Evolutionary conservation across 2,113 vertebrate species (phyloP).

Genomic region (Laterallus jamaicensis): DNA sequence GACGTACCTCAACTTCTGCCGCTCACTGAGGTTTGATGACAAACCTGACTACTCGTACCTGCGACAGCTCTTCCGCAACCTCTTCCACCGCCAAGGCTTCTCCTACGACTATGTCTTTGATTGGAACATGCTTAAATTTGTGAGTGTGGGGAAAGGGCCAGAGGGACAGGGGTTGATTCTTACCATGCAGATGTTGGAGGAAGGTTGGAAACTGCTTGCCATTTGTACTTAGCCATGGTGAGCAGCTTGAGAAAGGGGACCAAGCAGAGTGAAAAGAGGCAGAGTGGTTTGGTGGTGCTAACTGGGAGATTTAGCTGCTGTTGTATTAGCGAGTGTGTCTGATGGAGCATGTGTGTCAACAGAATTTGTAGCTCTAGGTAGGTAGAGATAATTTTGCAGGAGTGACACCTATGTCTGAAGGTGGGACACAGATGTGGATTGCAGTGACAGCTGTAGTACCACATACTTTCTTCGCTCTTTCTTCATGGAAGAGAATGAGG

Average conservation of each 20-base stretch:
- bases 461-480: neutral
- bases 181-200: neutral
- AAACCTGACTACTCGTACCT: conserved; percentile 97
- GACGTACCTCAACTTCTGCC: conserved; percentile 98
- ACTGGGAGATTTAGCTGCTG: neutral
- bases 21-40: conserved; percentile 96
- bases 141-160: conserved; percentile 73
- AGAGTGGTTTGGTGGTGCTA: neutral
- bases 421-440: neutral
- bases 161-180: neutral
- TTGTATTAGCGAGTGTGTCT: neutral
- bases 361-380: neutral
- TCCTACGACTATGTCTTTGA: conserved; percentile 97
- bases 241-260: neutral
- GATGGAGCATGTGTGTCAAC: neutral
- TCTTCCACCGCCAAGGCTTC: conserved; percentile 97
- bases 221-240: neutral
- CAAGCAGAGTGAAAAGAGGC: neutral
- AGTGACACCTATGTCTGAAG: neutral
- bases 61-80: conserved; percentile 95
- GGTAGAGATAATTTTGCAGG: neutral
- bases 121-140: conserved; percentile 99
- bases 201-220: neutral
- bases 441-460: neutral
- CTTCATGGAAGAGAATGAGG: neutral